Evolutionary conservation across 1,140 invertebrate genomes (phyloP).

Genomic region (Anthonomus grandis): DNA sequence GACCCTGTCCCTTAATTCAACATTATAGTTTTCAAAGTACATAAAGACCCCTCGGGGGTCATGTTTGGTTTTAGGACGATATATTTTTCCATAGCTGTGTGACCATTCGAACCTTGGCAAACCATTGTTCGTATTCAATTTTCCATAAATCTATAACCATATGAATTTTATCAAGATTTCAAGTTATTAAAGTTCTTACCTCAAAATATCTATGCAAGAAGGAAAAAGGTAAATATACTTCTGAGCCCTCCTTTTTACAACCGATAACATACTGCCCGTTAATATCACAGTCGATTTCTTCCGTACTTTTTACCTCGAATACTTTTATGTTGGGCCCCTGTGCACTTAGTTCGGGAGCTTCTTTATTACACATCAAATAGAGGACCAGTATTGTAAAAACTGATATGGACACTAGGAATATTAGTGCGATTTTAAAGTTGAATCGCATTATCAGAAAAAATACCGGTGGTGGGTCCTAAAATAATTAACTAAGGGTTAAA

Average conservation of each 20-base stretch:
- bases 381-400: constrained; percentile 53
- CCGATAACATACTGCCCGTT: constrained; percentile 84
- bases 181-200: no score
- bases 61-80: constrained; percentile 83
- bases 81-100: constrained; percentile 91
- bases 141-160: no score
- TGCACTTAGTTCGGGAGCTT: constrained; percentile 28
- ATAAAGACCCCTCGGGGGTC: constrained; percentile 86
- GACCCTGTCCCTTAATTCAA: constrained; percentile 90
- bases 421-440: constrained; percentile 55
- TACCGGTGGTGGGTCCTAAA: constrained; percentile 45
- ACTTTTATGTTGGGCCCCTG: constrained; percentile 34
- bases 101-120: constrained; percentile 86
- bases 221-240: constrained; percentile 89
- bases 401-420: constrained; percentile 51
- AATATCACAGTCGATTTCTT: constrained; percentile 86
- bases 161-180: no score
- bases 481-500: constrained; percentile 5
- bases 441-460: constrained; percentile 57
- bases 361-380: constrained; percentile 56
- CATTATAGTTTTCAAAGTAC: constrained; percentile 97
- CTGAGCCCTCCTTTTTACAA: constrained; percentile 79
- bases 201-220: constrained; percentile 91
- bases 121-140: constrained; percentile 66
- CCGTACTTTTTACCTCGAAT: constrained; percentile 50